A percentile compares a stretch with the other conserved stretches of the same genome.
phyloP scores from a whole-genome alignment of 2,888 invertebrate genomes.

The Allolobophora icterica region DNA sequence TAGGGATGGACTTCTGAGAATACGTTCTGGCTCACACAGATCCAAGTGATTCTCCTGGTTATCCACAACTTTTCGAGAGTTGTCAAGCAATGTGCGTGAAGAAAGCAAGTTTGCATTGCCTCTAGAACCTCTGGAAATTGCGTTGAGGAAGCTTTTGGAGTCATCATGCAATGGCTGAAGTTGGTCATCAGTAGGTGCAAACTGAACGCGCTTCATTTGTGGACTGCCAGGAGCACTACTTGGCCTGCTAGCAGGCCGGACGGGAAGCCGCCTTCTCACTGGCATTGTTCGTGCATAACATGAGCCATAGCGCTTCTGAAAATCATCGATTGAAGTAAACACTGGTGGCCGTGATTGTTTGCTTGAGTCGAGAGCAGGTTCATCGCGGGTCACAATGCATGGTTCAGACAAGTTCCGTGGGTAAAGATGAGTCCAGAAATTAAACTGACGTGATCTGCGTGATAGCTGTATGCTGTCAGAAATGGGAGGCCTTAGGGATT shows the following conservation, averaged over 20 bases:
- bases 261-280: background rate
- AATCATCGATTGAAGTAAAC: background rate
- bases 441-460: constrained; percentile 24
- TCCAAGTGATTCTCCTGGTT: background rate
- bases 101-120: background rate
- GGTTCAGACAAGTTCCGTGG: constrained; percentile 11
- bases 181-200: background rate
- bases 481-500: background rate
- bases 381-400: background rate
- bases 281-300: constrained; percentile 21
- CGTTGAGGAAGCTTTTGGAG: background rate
- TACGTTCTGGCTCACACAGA: background rate
- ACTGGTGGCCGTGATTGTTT: background rate
- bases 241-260: background rate
- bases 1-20: background rate
- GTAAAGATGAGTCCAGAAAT: constrained; percentile 26
- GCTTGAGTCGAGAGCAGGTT: background rate
- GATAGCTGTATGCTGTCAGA: constrained; percentile 7
- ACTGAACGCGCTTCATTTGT: constrained; percentile 9
- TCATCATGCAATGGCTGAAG: background rate
- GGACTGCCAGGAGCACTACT: background rate
- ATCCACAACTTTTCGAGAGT: background rate
- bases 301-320: constrained; percentile 14
- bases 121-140: background rate
- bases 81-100: background rate